These are phyloP conservation scores for Cryptus armator DNA, from an alignment of 2,888 invertebrate genomes.

Conservation along the genomic window DNA sequence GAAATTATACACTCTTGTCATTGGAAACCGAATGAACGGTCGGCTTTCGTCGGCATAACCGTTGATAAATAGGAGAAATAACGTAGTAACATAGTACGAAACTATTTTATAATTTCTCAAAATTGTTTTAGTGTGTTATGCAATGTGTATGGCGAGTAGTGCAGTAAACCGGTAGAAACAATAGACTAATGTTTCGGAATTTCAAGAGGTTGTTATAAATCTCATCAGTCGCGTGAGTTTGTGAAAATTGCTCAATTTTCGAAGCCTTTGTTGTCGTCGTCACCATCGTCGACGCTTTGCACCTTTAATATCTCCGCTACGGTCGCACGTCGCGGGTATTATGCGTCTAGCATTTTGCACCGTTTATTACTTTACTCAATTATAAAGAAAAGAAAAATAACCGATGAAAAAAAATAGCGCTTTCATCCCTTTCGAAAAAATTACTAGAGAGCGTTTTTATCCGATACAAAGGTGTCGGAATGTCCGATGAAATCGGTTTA, in stretches of 20 bases:
- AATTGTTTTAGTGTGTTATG: not conserved
- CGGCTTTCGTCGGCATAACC: too few species aligned
- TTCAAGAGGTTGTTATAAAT: not conserved
- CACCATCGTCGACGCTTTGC: not conserved
- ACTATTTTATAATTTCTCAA: not conserved
- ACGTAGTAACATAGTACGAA: too few species aligned
- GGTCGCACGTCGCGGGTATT: not conserved
- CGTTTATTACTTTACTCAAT: not conserved
- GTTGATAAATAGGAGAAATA: too few species aligned
- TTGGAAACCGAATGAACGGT: too few species aligned
- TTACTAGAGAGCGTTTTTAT: not conserved
- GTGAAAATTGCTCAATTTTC: constrained; percentile 17
- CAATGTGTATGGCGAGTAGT: not conserved
- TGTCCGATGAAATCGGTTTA: constrained; percentile 2
- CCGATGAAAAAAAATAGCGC: not conserved
- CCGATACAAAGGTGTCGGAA: not conserved
- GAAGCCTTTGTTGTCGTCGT: constrained; percentile 1
- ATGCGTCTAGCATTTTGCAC: not conserved
- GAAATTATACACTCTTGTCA: too few species aligned
- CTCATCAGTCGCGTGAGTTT: not conserved
- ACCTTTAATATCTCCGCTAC: not conserved
- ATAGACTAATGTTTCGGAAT: constrained; percentile 4
- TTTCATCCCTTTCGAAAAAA: not conserved
- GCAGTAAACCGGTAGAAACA: not conserved
- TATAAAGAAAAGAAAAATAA: not conserved